phyloP scores from a whole-genome alignment of 2,888 invertebrate species.

The Eremobia ochroleuca region DNA sequence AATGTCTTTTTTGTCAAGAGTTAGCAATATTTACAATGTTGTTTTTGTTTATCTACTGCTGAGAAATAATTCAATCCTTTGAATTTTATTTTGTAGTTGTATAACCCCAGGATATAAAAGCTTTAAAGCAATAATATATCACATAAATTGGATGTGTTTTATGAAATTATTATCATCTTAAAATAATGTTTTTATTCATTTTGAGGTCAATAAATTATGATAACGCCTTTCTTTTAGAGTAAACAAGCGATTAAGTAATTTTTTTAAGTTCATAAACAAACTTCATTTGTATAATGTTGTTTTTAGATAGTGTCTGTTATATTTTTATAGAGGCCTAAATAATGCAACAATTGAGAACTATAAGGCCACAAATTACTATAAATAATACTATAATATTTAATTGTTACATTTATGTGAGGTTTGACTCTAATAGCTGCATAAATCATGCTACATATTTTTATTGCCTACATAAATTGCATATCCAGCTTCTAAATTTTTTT shows the following conservation, averaged over 20 bases:
- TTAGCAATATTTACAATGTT: conserved; percentile 16
- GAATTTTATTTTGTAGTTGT: conserved; percentile 45
- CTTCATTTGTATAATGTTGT: conserved; percentile 55
- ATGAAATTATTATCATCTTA: conserved; percentile 58
- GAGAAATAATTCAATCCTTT: conserved; percentile 42
- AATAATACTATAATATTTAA: conserved; percentile 33
- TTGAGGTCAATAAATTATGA: conserved; percentile 51
- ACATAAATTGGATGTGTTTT: conserved; percentile 58
- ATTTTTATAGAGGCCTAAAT: conserved; percentile 61
- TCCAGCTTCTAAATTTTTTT: not conserved
- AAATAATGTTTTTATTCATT: conserved; percentile 60
- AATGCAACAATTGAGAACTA: conserved; percentile 28
- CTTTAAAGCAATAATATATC: conserved; percentile 66
- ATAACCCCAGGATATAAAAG: conserved; percentile 56
- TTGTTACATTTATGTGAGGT: conserved; percentile 45
- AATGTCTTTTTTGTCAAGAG: conserved; percentile 20
- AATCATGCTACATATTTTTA: not conserved
- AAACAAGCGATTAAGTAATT: conserved; percentile 44
- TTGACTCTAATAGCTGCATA: conserved; percentile 25
- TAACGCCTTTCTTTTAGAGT: conserved; percentile 40
- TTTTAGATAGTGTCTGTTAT: conserved; percentile 55
- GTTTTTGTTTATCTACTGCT: conserved; percentile 38
- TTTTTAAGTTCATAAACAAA: conserved; percentile 33
- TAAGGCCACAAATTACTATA: conserved; percentile 62
- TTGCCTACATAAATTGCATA: not conserved